Evolutionary conservation across 2,888 invertebrate genomes (phyloP), one percentile per base, ranked within the genome.

Genomic region (Thymelicus lineola): DNA sequence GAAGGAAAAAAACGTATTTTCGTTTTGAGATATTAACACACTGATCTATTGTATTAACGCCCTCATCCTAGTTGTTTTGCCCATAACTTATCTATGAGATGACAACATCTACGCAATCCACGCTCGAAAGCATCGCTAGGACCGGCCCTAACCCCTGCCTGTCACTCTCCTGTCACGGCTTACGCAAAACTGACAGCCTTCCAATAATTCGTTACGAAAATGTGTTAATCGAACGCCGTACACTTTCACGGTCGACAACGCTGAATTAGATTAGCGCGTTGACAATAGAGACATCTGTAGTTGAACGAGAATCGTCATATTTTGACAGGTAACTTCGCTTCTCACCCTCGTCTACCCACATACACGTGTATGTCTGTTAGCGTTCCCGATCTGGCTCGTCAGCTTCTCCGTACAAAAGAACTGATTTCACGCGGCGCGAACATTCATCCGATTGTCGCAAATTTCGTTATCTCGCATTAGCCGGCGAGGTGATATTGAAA

Each of bases 361-460:
- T 93, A 92, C 92, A 92, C 89, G 89, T 93, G 93, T 92, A 87
- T 73, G 75, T 70, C 71, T 82, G 83, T 87, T 87, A 88, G 66
- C 73, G 62, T 65, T 80, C 78, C 77, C 74, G 73, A 80, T 79
- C 77, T 79, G 75, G 76, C 79, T 75, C 76, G 84, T 84, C 85
- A 84, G 80, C 75, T 86, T 86, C 58, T 45, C 82, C 80, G 82
- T 77, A 90, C 90, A 91, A 91, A 89, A 86, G 88, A 90, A 78
- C 82, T 91, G 91, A 93, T 93, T 92, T 93, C 92, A 93, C 92
- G 92, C 93, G 87, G 91, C 87, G 91, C 92, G 86, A 93, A 91
- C 91, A 92, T 90, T 89, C 91, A 90, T 89, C 86, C 88, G 88
- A 90, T 89, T 90, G 90, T 91, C 86, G 87, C 88, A 89, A 89